Conservation (phyloP, 2,888 invertebrate genomes). For the Drosophila meridionalis region DNA sequence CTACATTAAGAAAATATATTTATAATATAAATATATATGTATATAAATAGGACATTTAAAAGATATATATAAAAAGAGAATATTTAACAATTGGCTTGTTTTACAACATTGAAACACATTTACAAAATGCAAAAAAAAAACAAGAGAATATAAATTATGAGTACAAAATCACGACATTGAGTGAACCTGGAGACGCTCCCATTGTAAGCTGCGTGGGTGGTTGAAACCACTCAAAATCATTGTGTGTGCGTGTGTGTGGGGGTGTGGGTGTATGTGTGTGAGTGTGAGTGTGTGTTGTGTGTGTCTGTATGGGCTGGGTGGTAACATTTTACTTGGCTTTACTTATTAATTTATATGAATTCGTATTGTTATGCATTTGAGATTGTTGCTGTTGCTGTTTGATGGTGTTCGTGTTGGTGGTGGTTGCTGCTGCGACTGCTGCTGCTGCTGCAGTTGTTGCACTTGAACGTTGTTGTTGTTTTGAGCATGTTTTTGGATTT, state of each 20-base stretch:
- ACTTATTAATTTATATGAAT: slow-evolving; percentile 45
- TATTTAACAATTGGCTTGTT: slow-evolving; percentile 25
- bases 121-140: slow-evolving; percentile 52
- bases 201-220: slow-evolving; percentile 12
- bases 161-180: slow-evolving; percentile 45
- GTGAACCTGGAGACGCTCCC: slow-evolving; percentile 25
- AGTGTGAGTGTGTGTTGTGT: slow-evolving; percentile 6
- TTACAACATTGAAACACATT: slow-evolving; percentile 58
- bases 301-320: slow-evolving; percentile 16
- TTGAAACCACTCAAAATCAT: slow-evolving; percentile 12
- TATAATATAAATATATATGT: slow-evolving; percentile 26
- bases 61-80: slow-evolving; percentile 31
- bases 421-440: slow-evolving; percentile 41
- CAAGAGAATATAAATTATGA: slow-evolving; percentile 12
- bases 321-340: slow-evolving; percentile 44
- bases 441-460: slow-evolving; percentile 53
- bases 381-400: slow-evolving; percentile 33
- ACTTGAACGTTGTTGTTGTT: slow-evolving; percentile 51
- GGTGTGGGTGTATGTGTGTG: slow-evolving; percentile 9
- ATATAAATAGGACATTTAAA: slow-evolving; percentile 23
- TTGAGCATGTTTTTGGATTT: slow-evolving; percentile 21
- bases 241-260: slow-evolving; percentile 2
- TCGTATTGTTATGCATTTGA: slow-evolving; percentile 33
- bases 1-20: slow-evolving; percentile 44
- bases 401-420: slow-evolving; percentile 45